Evolutionary conservation across 2,113 vertebrate species (phyloP).

Genomic region (Channa maculata): DNA sequence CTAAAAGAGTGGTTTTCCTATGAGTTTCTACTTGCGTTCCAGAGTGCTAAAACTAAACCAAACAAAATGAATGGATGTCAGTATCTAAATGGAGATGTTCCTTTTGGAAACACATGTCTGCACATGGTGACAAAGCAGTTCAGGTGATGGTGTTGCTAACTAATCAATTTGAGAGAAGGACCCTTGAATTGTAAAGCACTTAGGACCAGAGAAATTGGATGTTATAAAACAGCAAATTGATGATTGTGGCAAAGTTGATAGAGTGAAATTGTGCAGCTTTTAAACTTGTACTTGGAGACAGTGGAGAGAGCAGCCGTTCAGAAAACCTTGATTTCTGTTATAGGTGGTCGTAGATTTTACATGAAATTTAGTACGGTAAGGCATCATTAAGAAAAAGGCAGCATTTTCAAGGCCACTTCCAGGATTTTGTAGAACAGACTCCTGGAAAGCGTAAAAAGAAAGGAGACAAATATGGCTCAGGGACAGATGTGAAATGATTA

Average conservation of each 20-base stretch:
- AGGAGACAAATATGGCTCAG: not conserved
- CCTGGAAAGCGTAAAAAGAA: not conserved
- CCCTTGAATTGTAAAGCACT: not conserved
- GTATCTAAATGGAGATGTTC: not conserved
- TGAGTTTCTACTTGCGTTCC: slow-evolving; percentile 2
- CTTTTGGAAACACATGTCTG: not conserved
- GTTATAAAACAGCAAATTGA: slow-evolving; percentile 3
- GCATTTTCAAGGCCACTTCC: not conserved
- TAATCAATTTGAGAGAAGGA: not conserved
- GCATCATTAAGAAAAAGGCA: not conserved
- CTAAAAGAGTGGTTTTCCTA: not conserved
- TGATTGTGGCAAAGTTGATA: not conserved
- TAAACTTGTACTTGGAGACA: not conserved
- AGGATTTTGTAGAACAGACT: not conserved
- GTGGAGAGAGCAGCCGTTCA: rapidly evolving
- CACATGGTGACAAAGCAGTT: not conserved
- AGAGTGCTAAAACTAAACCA: not conserved
- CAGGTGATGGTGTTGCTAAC: not conserved
- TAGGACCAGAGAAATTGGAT: not conserved
- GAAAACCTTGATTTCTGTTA: slow-evolving; percentile 2
- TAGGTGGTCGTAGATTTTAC: not conserved
- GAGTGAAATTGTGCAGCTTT: not conserved
- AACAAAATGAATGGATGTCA: not conserved
- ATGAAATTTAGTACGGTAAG: not conserved
- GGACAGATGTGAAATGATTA: not conserved